Evolutionary conservation across 1,140 invertebrate genomes (phyloP), one percentile per base, ranked within the genome.

Genomic region (Pseudomyrmex dendroicus): DNA sequence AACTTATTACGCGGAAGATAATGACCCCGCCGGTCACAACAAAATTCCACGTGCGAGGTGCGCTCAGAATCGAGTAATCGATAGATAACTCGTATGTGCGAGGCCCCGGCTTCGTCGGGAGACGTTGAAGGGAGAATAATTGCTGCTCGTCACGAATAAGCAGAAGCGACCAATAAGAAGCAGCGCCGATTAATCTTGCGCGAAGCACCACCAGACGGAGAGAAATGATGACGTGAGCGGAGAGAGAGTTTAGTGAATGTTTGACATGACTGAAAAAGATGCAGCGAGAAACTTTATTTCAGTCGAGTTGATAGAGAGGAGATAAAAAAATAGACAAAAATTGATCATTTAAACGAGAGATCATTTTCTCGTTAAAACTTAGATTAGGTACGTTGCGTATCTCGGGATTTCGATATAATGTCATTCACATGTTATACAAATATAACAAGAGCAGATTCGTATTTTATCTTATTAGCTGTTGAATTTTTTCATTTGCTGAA

Each of bases 41-140:
- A 35, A 74, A 76, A 66, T 17, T 67, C n/a, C 25, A 35, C 13
- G 22, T 50, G 17, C 13, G 22, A 20, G n/a, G 64, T 77, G 12
- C 61, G 82, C 70, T n/a, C 20, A 22, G 73, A 86, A 84, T 72
- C 54, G 59, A 59, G 61, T 73, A 86, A 87, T 86, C 85, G 86
- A 87, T 86, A 84, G 86, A 87, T 86, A 86, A 86, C 76, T 73
- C 72, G 15, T 46, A 48, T 20, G 70, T 77, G 52, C n/a, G 35
- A 54, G 62, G 17, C 20, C 12, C 52, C 46, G 64, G 85, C 72
- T 78, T 77, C 50, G 86, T 77, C 50, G 73, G 52, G 59, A 86
- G 78, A 87, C 73, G 80, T 83, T 87, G 46, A 76, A 86, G 54
- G 67, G 56, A 73, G 86, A 86, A 87, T 87, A 87, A 87, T 87